phyloP scores from a whole-genome alignment of 2,888 invertebrate genomes.

The Drosophila fulvimacula region DNA sequence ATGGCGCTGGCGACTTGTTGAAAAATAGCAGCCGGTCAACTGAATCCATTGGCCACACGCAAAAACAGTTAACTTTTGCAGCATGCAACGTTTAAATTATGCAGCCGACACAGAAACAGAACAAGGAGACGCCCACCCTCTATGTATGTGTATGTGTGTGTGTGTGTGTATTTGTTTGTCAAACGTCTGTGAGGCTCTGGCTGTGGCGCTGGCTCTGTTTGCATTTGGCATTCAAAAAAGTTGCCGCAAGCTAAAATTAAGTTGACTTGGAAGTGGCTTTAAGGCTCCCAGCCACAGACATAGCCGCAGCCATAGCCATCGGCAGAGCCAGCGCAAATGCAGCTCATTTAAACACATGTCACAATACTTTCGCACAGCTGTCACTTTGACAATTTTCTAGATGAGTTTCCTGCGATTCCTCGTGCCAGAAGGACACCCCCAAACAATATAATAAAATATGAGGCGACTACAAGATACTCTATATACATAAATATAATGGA shows the following conservation, averaged over 20 bases:
- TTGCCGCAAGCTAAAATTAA: slow-evolving; percentile 64
- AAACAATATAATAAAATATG: background rate
- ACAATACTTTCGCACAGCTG: slow-evolving; percentile 80
- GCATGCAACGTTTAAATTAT: slow-evolving; percentile 75
- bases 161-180: slow-evolving; percentile 59
- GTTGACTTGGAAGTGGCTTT: slow-evolving; percentile 63
- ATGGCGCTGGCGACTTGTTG: slow-evolving; percentile 56
- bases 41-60: slow-evolving; percentile 58
- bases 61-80: slow-evolving; percentile 69
- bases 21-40: slow-evolving; percentile 62
- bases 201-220: slow-evolving; percentile 39
- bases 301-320: background rate
- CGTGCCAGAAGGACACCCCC: slow-evolving; percentile 8
- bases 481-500: too few species aligned
- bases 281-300: slow-evolving; percentile 33
- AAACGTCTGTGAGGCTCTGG: slow-evolving; percentile 60
- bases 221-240: slow-evolving; percentile 66
- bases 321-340: slow-evolving; percentile 52
- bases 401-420: slow-evolving; percentile 75
- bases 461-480: background rate
- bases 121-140: background rate
- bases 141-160: background rate
- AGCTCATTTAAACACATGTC: slow-evolving; percentile 82
- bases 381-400: slow-evolving; percentile 81
- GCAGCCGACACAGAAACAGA: slow-evolving; percentile 64